A percentile compares a stretch with the other conserved stretches of the same genome.
Evolutionary conservation across 2,797 vertebrate genomes (phyloP).

Genomic region (Lacerta viridis): DNA sequence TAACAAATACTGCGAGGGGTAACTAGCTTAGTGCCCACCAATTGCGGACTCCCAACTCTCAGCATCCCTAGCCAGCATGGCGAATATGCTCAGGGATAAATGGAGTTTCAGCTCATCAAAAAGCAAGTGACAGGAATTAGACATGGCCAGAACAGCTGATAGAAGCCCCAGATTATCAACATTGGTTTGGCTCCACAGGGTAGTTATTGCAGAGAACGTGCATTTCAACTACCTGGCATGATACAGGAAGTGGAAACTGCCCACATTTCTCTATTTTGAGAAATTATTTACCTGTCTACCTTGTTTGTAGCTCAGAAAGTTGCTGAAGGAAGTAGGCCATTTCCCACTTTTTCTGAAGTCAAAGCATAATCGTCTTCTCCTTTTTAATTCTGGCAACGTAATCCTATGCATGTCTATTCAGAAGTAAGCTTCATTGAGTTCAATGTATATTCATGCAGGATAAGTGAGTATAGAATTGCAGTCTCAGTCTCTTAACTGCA

Average conservation of each 20-base stretch:
- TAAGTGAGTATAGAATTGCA: too few species aligned
- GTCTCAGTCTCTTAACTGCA: too few species aligned
- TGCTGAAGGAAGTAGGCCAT: too few species aligned
- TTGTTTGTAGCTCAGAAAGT: background rate
- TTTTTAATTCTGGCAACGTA: background rate
- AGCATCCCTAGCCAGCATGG: too few species aligned
- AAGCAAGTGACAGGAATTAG: background rate
- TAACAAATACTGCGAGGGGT: background rate
- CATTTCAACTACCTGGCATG: background rate
- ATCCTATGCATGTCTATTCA: background rate
- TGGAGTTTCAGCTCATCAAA: too few species aligned
- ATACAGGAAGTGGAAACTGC: background rate
- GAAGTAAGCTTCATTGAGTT: background rate
- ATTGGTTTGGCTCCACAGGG: background rate
- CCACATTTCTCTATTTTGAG: background rate
- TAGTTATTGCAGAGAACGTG: background rate
- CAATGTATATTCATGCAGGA: too few species aligned
- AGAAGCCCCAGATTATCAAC: background rate
- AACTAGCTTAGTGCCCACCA: background rate
- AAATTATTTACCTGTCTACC: background rate
- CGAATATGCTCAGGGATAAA: too few species aligned
- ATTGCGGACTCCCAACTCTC: background rate
- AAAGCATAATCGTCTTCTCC: background rate
- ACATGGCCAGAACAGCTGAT: background rate
- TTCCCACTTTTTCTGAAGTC: background rate